Evolutionary conservation across 2,113 vertebrate genomes (phyloP).

Genomic region (Saguinus imperator): DNA sequence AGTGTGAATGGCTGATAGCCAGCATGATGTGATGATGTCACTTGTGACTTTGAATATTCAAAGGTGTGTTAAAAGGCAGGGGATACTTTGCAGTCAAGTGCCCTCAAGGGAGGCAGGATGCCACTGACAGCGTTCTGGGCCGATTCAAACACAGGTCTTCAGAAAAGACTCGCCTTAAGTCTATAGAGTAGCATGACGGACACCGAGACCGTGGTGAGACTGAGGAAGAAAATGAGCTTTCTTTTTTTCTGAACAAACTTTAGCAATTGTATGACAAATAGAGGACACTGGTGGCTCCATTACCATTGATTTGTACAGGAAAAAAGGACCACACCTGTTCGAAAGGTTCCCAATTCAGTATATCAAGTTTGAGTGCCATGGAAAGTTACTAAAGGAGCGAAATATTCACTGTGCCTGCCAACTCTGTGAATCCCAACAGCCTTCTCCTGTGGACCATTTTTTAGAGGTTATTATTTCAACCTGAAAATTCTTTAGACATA

Average conservation of each 20-base stretch:
- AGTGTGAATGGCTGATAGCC: neutral
- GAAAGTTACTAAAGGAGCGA: slow-evolving; percentile 51
- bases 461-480: slow-evolving; percentile 76
- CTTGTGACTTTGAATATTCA: neutral
- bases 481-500: slow-evolving; percentile 69
- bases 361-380: neutral
- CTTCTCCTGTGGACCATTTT: slow-evolving; percentile 49
- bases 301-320: neutral
- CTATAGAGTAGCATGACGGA: fast-evolving
- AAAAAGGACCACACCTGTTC: neutral
- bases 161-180: neutral
- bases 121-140: neutral
- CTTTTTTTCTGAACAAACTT: neutral
- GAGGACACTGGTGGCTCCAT: neutral
- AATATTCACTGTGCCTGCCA: slow-evolving; percentile 50
- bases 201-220: fast-evolving
- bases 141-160: neutral
- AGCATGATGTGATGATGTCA: neutral
- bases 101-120: neutral
- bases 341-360: slow-evolving; percentile 14
- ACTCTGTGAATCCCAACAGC: neutral
- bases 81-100: neutral
- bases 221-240: neutral
- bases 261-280: neutral
- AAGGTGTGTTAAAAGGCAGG: neutral